phyloP scores from a whole-genome alignment of 2,113 vertebrate genomes.

The Sander lucioperca region DNA sequence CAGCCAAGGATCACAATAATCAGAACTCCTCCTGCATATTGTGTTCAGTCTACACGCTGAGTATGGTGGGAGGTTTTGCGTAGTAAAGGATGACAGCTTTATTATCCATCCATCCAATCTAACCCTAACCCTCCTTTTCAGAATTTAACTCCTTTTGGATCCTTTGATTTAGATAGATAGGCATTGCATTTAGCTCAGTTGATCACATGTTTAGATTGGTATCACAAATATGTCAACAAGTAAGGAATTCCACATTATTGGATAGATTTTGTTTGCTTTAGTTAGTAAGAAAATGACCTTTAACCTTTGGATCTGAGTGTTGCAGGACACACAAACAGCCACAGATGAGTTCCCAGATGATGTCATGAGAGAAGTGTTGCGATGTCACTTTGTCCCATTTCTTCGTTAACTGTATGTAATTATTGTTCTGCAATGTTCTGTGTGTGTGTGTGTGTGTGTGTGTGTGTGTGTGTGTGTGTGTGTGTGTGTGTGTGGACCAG shows the following conservation, averaged over 20 bases:
- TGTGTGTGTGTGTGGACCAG: slow-evolving; percentile 10
- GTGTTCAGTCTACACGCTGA: too few relatives aligned
- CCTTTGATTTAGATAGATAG: background rate
- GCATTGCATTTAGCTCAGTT: background rate
- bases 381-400: background rate
- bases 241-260: background rate
- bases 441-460: too few relatives aligned
- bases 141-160: background rate
- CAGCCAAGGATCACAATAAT: slow-evolving; percentile 26
- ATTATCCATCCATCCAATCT: background rate
- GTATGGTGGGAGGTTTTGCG: background rate
- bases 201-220: background rate
- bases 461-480: too few relatives aligned
- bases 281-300: background rate
- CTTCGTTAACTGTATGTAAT: slow-evolving; percentile 42
- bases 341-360: background rate
- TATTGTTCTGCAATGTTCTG: slow-evolving; percentile 6
- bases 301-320: background rate
- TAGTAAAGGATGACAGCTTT: background rate
- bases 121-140: too few relatives aligned
- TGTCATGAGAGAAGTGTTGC: slow-evolving; percentile 7
- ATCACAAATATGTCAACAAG: background rate
- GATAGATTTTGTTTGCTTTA: background rate
- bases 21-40: background rate
- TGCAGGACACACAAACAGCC: background rate